Conservation (phyloP, 1,140 invertebrate genomes). For the Triops longicaudatus region DNA sequence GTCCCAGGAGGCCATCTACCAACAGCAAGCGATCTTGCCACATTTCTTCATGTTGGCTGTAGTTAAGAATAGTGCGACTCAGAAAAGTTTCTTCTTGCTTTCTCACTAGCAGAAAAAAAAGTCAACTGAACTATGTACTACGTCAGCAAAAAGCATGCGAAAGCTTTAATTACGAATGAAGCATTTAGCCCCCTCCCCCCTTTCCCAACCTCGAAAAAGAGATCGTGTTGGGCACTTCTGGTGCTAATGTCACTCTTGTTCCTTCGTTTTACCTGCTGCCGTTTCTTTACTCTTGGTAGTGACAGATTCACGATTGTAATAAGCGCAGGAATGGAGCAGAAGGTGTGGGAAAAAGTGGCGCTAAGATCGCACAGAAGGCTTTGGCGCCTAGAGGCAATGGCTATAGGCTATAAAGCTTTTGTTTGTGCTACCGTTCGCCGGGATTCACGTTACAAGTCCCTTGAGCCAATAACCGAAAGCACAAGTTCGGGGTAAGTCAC, state of each 20-base stretch:
- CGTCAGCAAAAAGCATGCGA: background rate
- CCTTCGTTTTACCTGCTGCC: background rate
- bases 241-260: background rate
- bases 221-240: background rate
- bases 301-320: constrained; percentile 2
- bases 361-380: background rate
- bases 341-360: background rate
- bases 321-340: background rate
- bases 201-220: background rate
- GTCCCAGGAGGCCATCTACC: background rate
- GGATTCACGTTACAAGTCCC: background rate
- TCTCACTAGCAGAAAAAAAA: background rate
- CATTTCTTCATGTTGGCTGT: background rate
- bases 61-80: background rate
- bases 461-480: background rate
- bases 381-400: background rate
- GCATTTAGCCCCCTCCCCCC: background rate
- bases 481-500: background rate
- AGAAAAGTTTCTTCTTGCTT: background rate
- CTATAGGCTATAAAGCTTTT: background rate
- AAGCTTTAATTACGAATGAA: constrained; percentile 9
- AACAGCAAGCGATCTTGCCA: background rate
- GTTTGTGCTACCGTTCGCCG: background rate
- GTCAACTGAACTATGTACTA: background rate
- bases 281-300: background rate